A percentile compares a stretch with the other conserved stretches of the same genome.
phyloP scores from a whole-genome alignment of 2,113 vertebrate genomes.

The Nycticorax nycticorax region DNA sequence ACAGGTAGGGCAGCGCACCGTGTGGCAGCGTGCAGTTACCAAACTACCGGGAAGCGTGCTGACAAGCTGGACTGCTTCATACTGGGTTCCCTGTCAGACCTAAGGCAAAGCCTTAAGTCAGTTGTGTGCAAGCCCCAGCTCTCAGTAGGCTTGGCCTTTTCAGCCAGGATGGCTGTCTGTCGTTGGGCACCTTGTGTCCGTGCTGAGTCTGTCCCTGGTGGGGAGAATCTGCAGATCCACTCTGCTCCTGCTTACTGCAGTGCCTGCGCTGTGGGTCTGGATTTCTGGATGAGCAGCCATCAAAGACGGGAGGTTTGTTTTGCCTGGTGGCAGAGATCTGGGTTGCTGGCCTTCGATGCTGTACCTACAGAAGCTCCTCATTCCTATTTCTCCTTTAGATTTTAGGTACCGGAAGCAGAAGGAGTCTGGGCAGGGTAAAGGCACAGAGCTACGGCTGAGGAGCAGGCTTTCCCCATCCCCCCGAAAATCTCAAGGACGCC shows the following conservation, averaged over 20 bases:
- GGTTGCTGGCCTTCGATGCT: not conserved
- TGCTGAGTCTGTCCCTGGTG: not conserved
- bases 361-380: not conserved
- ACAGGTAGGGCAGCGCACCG: not conserved
- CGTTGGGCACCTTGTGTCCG: not conserved
- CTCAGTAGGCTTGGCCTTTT: not conserved
- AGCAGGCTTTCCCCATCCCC: conserved; percentile 70
- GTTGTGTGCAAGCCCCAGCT: not conserved
- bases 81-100: not conserved
- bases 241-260: not conserved
- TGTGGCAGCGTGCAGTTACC: not conserved
- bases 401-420: conserved; percentile 77
- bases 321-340: not conserved
- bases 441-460: conserved; percentile 67
- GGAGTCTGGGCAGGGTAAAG: conserved; percentile 46
- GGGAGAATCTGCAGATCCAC: not conserved
- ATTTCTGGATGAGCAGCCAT: not conserved
- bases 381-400: conserved; percentile 55
- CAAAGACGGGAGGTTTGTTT: not conserved
- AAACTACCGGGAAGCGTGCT: not conserved
- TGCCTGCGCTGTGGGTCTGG: not conserved
- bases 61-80: not conserved
- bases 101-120: not conserved
- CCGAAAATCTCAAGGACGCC: conserved; percentile 67
- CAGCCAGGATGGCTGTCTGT: not conserved